Evolutionary conservation across 2,113 vertebrate genomes (phyloP), one percentile per base, ranked within the genome.

Genomic region (Cyanoramphus novaezelandiae): DNA sequence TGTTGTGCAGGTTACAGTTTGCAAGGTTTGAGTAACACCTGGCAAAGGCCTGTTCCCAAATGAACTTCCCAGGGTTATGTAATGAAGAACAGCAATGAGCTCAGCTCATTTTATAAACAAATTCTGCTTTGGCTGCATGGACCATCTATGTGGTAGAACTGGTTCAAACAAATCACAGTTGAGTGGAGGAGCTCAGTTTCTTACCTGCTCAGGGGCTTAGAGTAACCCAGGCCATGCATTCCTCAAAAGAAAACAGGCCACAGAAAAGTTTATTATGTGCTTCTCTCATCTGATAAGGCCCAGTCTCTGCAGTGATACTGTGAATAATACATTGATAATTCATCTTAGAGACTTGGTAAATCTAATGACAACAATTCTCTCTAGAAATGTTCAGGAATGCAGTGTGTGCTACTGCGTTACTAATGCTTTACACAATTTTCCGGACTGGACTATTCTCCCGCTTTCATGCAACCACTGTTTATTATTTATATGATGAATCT

Each of bases 401-500:
- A 41, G 64, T 2, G 1, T 28, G 0, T 68, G 52, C 85, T 88
- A 3, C 63, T 74, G 76, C 11, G 0, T 78, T 75, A 31, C 82
- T 93, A 33, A 50, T 68, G 74, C 83, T 91, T 87, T 64, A 72
- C 69, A 13, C 88, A 37, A 1, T 31, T 85, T 37, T 90, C 82
- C 68, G 81, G 46, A 24, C 60, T 6, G 18, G 69, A 59, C 50
- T 53, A 10, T 86, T 90, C 44, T n/a, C 82, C 86, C 64, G 67
- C 92, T 88, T 70, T 94, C 59, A 5, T 78, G 47, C 64, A 86
- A 25, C 52, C n/a, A 20, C 76, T 93, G 25, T 94, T 90, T 94
- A 81, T 82, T 94, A 91, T 91, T 95, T 72, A 93, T 94, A 84
- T 76, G 52, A 41, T 59, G 24, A 84, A 76, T 50, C 77, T 89